phyloP scores from a whole-genome alignment of 1,140 invertebrate species.

The Atta texana region DNA sequence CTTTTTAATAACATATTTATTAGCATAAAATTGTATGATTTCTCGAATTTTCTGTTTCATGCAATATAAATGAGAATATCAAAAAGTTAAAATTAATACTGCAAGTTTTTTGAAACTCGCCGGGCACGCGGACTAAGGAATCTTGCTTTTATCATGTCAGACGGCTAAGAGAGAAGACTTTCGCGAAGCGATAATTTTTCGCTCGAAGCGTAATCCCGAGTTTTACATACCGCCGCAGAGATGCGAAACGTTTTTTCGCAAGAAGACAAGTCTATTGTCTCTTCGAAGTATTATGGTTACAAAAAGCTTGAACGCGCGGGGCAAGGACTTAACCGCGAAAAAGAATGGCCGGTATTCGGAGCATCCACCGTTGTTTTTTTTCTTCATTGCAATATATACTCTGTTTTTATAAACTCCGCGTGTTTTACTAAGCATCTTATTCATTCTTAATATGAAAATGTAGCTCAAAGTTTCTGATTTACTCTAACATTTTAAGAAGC shows the following conservation, averaged over 20 bases:
- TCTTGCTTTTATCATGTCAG: slow-evolving; percentile 44
- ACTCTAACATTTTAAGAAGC: not conserved
- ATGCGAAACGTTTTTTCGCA: slow-evolving; percentile 33
- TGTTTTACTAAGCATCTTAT: slow-evolving; percentile 16
- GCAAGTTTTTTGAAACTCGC: slow-evolving; percentile 29
- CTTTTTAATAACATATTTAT: slow-evolving; percentile 3
- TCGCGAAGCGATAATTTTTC: slow-evolving; percentile 43
- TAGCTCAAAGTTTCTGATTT: slow-evolving; percentile 7
- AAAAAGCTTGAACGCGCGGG: slow-evolving; percentile 47
- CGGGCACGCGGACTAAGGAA: slow-evolving; percentile 16
- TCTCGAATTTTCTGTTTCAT: not conserved
- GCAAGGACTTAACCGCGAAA: slow-evolving; percentile 45
- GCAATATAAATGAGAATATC: slow-evolving; percentile 42
- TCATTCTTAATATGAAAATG: not conserved
- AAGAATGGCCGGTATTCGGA: slow-evolving; percentile 19
- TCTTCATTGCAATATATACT: slow-evolving; percentile 25
- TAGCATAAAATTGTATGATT: not conserved
- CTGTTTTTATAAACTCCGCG: slow-evolving; percentile 16
- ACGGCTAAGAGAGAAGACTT: not conserved
- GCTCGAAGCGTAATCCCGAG: slow-evolving; percentile 31
- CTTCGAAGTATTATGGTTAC: slow-evolving; percentile 29
- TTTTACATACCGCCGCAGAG: slow-evolving; percentile 34
- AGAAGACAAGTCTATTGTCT: slow-evolving; percentile 54
- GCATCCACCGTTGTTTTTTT: slow-evolving; percentile 32
- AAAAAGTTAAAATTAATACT: slow-evolving; percentile 53